These are phyloP conservation scores for Oophaga sylvatica DNA, from an alignment of 2,797 vertebrate species.

Conservation along the genomic window DNA sequence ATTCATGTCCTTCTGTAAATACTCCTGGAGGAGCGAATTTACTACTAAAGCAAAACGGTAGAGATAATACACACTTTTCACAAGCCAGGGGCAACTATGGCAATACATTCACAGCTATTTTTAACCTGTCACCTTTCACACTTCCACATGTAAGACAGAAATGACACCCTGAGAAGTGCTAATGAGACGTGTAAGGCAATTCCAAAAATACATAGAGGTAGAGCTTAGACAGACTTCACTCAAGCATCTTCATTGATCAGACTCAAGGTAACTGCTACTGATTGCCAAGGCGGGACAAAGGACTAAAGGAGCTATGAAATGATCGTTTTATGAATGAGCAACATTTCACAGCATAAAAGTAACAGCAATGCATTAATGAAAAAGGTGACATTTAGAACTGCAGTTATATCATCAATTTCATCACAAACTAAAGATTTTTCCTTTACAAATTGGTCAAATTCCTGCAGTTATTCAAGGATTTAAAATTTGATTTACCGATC, in stretches of 20 bases:
- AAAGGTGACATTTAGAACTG: neutral
- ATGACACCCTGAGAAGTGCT: constrained; percentile 54
- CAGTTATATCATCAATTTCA: too few species aligned
- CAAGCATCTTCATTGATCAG: constrained; percentile 24
- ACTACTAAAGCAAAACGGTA: constrained; percentile 38
- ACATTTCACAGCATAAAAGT: neutral
- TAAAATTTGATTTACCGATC: too few species aligned
- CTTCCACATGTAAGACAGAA: constrained; percentile 34
- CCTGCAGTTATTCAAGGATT: too few species aligned
- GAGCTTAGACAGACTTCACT: constrained; percentile 25
- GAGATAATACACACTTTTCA: constrained; percentile 10
- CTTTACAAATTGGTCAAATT: too few species aligned
- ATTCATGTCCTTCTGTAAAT: constrained; percentile 43
- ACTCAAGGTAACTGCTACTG: constrained; percentile 7
- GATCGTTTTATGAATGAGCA: neutral
- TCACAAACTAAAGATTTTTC: too few species aligned
- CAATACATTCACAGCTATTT: constrained; percentile 42
- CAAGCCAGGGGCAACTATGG: neutral
- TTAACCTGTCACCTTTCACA: constrained; percentile 35
- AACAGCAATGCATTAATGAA: neutral
- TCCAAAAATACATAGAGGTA: constrained; percentile 43
- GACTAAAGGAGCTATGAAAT: neutral
- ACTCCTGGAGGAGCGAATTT: constrained; percentile 37
- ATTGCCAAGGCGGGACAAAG: neutral
- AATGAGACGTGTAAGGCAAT: constrained; percentile 48